Base-by-base conservation (phyloP, 2,113 vertebrate genomes). In the Catharus bicknelli region DNA sequence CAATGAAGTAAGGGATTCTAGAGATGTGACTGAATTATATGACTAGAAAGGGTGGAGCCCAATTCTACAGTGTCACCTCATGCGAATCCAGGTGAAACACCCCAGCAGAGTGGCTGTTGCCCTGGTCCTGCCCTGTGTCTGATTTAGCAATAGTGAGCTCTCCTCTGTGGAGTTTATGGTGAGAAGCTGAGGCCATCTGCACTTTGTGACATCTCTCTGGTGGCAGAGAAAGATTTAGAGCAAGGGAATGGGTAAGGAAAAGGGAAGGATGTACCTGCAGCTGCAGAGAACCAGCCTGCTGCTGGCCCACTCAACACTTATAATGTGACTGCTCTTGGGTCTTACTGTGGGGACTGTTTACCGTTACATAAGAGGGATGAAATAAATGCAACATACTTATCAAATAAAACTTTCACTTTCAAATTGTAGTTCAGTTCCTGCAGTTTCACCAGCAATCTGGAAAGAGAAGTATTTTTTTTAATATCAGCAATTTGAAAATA, bases 381-480 rank as follows among this genome's bases (percentile, higher is more conserved):
- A 85, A 95, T 88, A 93, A 96, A 80, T 45, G 58, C 27, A 69
- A 97, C 99, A 38, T 98, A 99, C 99, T 99, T 99, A 76, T 99
- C 99, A 96, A 99, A 99, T 47, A 98, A 74, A 25, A 98, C 99
- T 93, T 99, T 99, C 75, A 99, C 99, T 96, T 99, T 99, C 81
- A 99, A 96, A 66, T 99, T 99, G 95, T 99, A 99, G 96, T 99
- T 99, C 69, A 99, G 95, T 81, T 99, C 99, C 58, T 98, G 98
- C 75, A 99, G 96, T 84, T 98, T 99, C 96, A 99, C 99, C 97
- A 99, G 97, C 88, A 99, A 96, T 66, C 99, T 99, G 95, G 34
- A 97, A 87, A 93, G 57, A 83, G 32, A 92, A 63, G 54, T 29
- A 9, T 7, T 5, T 30, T 63, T 63, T 50, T 51, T 50, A 43